Conservation (phyloP, 2,797 vertebrate species). For the Darevskia mixta region DNA sequence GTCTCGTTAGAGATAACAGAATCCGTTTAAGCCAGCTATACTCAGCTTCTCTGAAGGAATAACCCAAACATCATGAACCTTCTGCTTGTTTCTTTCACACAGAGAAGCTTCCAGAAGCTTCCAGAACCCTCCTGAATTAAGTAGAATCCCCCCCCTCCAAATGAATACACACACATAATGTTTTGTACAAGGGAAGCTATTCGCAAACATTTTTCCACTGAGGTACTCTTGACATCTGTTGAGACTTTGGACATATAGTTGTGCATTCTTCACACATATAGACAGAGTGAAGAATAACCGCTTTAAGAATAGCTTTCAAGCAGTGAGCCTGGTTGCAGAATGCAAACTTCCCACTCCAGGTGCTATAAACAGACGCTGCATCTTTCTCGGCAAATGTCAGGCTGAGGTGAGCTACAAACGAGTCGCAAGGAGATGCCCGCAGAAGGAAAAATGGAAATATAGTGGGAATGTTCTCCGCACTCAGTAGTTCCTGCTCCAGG, state of each 20-base stretch:
- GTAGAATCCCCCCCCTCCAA: too few relatives aligned
- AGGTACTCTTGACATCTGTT: constrained; percentile 51
- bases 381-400: constrained; percentile 22
- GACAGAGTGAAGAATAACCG: constrained; percentile 41
- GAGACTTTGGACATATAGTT: constrained; percentile 66
- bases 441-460: constrained; percentile 35
- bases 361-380: constrained; percentile 26
- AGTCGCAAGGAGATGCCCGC: constrained; percentile 43
- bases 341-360: constrained; percentile 53
- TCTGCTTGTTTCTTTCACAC: too few relatives aligned
- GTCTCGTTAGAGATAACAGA: too few relatives aligned
- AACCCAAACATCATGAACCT: too few relatives aligned
- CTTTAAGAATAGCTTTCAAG: constrained; percentile 68
- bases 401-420: constrained; percentile 21
- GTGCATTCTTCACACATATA: constrained; percentile 47
- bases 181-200: background rate
- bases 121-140: too few relatives aligned
- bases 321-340: constrained; percentile 59
- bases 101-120: too few relatives aligned
- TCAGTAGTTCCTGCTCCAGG: background rate
- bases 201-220: constrained; percentile 57
- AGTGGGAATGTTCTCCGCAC: constrained; percentile 46
- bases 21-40: too few relatives aligned
- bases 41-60: too few relatives aligned
- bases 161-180: background rate